phyloP scores from a whole-genome alignment of 2,113 vertebrate genomes.

The Egretta garzetta region DNA sequence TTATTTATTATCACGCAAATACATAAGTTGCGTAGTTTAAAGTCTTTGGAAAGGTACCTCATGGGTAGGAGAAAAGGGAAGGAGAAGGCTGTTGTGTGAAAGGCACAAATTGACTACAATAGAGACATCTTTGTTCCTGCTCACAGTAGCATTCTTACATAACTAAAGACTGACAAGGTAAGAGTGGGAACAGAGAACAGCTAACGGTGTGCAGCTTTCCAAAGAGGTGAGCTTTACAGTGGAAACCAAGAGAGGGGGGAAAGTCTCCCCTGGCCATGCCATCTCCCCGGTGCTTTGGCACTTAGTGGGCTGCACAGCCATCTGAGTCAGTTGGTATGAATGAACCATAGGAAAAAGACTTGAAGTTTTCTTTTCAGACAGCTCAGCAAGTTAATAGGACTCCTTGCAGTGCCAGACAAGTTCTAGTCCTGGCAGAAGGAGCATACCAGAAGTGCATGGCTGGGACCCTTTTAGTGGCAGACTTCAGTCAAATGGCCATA shows the following conservation, averaged over 20 bases:
- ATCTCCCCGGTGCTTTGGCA: neutral
- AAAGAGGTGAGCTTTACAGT: neutral
- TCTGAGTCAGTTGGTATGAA: neutral
- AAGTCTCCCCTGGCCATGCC: neutral
- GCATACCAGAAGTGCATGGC: neutral
- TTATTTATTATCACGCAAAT: neutral
- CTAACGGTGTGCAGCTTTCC: neutral
- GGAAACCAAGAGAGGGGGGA: neutral
- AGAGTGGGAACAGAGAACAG: neutral
- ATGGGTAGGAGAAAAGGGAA: neutral
- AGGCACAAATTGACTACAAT: accelerated
- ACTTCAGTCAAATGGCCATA: neutral
- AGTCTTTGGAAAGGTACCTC: neutral
- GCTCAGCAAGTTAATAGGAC: neutral
- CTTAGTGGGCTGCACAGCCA: accelerated
- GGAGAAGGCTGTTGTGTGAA: neutral
- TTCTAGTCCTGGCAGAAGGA: neutral
- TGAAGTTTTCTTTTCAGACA: neutral
- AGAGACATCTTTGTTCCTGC: neutral
- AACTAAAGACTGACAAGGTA: neutral
- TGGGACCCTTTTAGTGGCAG: neutral
- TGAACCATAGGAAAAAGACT: neutral
- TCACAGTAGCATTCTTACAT: neutral
- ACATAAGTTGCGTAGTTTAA: neutral
- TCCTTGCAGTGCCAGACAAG: neutral